Evolutionary conservation across 2,888 invertebrate genomes (phyloP), one percentile per base, ranked within the genome.

Genomic region (Deroplatys truncata): DNA sequence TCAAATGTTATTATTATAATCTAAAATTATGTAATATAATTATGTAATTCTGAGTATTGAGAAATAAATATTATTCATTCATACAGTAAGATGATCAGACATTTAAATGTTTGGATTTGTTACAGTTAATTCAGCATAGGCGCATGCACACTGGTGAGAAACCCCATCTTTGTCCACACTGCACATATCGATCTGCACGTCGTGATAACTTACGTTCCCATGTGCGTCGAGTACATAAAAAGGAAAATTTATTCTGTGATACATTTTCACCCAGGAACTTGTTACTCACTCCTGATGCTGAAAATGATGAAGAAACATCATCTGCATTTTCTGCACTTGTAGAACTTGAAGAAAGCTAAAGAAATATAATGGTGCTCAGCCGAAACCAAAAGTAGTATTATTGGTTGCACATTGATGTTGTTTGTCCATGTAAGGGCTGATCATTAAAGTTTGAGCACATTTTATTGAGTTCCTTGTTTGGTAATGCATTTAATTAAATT

Each of bases 61-160:
- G n/a, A n/a, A n/a, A n/a, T n/a, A n/a, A n/a, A n/a, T n/a, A n/a
- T n/a, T n/a, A n/a, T n/a, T n/a, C n/a, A n/a, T n/a, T 43, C 1
- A 13, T 43, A 13, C 43, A 13, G 43, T 1, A 43, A 43, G 43
- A 35, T 43, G 43, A 7, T 43, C 43, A 43, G 43, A 13, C 43
- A 13, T 43, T 43, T 43, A 43, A 72, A 72, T 20, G 16, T 72
- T 20, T 72, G 25, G 25, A 0, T 20, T 20, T 72, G 56, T 72
- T 92, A 4, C 92, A 94, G 94, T 92, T 94, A 86, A 95, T 95
- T 90, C 95, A 95, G 91, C 95, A 95, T 92, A 93, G 95, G 88
- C 93, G 95, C 90, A 95, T 95, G 94, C 95, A 95, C 91, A 95
- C 95, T 82, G 95, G 95, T 9, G 95, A 95, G 91, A 94, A 94